Evolutionary conservation across 2,888 invertebrate genomes (phyloP), one percentile per base, ranked within the genome.

Genomic region (Drosophila acutilabella): DNA sequence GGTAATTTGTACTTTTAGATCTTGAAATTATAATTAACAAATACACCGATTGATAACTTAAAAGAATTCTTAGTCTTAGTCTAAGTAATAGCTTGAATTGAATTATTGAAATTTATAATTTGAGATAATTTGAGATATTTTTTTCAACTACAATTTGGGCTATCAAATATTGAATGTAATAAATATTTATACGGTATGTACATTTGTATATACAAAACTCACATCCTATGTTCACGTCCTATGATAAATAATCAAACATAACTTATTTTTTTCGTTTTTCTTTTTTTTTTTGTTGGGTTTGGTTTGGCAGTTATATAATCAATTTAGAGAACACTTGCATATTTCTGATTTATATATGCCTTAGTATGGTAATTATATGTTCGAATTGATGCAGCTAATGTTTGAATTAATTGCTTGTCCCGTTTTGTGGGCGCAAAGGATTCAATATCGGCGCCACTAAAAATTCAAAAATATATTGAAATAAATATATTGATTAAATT

Each of bases 361-460:
- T 95, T 96, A 89, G 94, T 95, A 92, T 96, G 96, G 92, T 95
- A 95, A 78, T 95, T 94, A 84, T 95, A 95, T 93, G 95, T 95
- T 77, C 94, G 93, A 80, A 95, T 95, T 78, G 95, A 95, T 75
- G 94, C 93, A 70, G 94, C 95, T 81, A 95, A 94, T 78, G 94
- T 94, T 81, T 94, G 94, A 44, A 95, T 93, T 69, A 96, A 93
- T 57, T 93, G 92, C 48, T 92, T 91, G 89, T 95, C 94, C 77
- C 92, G 89, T 72, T 92, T 92, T 52, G 76, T 78, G 30, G 90
- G 81, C 30, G 75, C 78, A 73, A 85, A 90, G 26, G 81, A 73
- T 59, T 90, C 89, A 52, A 85, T 70, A 40, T 85, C 80, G 58
- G 88, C 74, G 57, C 80, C 90, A 70, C 91, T 91, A 50, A 10